phyloP scores from a whole-genome alignment of 35 echinoderm and acorn worm species.

The Diadema setosum region DNA sequence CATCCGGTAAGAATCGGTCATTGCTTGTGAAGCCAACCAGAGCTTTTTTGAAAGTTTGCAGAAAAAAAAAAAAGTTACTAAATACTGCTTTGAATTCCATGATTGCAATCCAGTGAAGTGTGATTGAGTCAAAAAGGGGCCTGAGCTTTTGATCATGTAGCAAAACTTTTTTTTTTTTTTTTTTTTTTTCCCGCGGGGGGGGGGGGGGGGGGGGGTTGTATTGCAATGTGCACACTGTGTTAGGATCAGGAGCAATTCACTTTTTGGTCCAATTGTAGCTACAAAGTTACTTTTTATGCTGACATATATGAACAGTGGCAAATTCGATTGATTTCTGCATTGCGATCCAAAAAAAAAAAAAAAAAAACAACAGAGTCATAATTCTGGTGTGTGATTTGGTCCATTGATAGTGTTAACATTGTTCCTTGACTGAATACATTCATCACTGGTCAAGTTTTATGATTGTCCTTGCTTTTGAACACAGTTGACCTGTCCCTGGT shows the following conservation, averaged over 20 bases:
- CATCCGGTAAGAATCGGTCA: background rate
- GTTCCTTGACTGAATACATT: background rate
- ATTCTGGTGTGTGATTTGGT: background rate
- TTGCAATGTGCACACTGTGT: too few relatives aligned
- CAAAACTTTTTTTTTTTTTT: too few relatives aligned
- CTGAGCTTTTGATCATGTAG: background rate
- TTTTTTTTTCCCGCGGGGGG: too few relatives aligned
- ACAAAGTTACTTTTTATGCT: too few relatives aligned
- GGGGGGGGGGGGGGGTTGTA: too few relatives aligned
- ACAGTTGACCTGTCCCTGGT: conserved; percentile 75
- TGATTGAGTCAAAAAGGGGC: background rate
- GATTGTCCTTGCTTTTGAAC: background rate
- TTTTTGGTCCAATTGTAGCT: too few relatives aligned
- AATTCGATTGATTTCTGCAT: background rate
- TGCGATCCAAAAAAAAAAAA: background rate
- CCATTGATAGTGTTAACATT: background rate
- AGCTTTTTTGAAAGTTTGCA: too few relatives aligned
- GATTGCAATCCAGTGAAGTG: background rate
- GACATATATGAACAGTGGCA: background rate
- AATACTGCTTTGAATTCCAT: background rate
- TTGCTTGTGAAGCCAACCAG: background rate
- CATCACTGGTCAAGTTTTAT: background rate
- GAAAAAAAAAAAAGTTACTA: too few relatives aligned
- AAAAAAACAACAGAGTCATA: background rate
- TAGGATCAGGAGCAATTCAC: too few relatives aligned